phyloP scores from a whole-genome alignment of 2,888 invertebrate species.

The Lobophora halterata region DNA sequence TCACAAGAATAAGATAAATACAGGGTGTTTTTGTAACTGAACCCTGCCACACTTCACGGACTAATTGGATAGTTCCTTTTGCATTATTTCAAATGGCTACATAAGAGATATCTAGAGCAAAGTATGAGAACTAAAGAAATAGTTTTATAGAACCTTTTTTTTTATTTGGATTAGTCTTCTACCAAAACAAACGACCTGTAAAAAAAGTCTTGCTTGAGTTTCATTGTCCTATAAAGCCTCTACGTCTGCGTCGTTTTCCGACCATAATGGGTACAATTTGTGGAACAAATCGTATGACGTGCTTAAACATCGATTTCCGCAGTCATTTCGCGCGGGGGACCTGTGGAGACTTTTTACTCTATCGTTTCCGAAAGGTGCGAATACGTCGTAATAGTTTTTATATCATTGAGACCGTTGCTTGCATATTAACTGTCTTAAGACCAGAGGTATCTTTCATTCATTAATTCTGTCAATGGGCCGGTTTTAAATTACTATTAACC shows the following conservation, averaged over 20 bases:
- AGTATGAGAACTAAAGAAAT: no score
- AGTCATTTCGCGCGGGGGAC: conserved; percentile 30
- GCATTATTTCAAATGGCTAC: conserved; percentile 19
- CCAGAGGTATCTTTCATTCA: no score
- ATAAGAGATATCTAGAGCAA: no score
- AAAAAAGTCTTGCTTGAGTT: background rate
- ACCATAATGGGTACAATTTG: conserved; percentile 40
- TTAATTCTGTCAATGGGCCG: no score
- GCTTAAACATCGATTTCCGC: conserved; percentile 50
- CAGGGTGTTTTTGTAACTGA: conserved; percentile 46
- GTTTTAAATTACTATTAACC: no score
- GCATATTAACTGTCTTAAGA: no score
- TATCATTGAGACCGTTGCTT: no score
- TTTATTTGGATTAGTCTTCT: no score
- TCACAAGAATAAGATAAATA: conserved; percentile 64
- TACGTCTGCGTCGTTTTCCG: conserved; percentile 21
- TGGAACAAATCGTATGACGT: conserved; percentile 49
- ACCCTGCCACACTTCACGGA: conserved; percentile 37
- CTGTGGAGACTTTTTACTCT: conserved; percentile 34
- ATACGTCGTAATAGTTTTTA: conserved; percentile 58
- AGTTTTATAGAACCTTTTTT: background rate
- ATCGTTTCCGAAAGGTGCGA: conserved; percentile 42
- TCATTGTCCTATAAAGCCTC: conserved; percentile 5
- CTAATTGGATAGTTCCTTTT: conserved; percentile 32
- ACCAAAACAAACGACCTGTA: no score